These are phyloP conservation scores for Latrodectus hesperus DNA, from an alignment of 2,888 invertebrate genomes.

Conservation along the genomic window DNA sequence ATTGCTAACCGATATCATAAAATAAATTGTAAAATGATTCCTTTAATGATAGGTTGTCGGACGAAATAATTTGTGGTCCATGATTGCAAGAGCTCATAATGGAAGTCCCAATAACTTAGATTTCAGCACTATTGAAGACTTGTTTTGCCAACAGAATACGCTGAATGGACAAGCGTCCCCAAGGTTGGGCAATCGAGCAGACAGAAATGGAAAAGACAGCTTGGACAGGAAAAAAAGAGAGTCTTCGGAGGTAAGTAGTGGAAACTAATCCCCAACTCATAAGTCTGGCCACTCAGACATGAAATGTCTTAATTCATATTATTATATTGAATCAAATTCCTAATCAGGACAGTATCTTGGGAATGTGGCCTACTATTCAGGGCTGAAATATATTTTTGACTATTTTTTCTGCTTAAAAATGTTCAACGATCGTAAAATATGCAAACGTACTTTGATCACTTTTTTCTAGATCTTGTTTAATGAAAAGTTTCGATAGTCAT, in stretches of 20 bases:
- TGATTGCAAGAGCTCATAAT: constrained; percentile 86
- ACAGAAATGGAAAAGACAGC: constrained; percentile 58
- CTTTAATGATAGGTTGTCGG: constrained; percentile 83
- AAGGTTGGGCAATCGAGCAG: constrained; percentile 36
- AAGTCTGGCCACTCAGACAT: no score
- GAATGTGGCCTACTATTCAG: no score
- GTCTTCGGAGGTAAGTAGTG: constrained; percentile 61
- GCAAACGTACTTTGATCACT: no score
- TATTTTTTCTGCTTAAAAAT: no score
- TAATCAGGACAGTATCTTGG: no score
- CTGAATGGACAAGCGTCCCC: constrained; percentile 61
- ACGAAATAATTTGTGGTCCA: constrained; percentile 93
- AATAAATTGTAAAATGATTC: background rate
- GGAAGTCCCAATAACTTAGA: constrained; percentile 90
- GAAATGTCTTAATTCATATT: no score
- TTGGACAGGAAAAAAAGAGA: constrained; percentile 68
- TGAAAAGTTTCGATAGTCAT: no score
- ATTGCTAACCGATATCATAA: no score
- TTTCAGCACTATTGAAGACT: constrained; percentile 94
- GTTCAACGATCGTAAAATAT: no score
- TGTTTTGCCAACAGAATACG: constrained; percentile 86
- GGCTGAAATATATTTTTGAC: no score
- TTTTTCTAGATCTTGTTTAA: no score
- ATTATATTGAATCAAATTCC: no score
- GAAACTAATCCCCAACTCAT: background rate